Evolutionary conservation across 2,797 vertebrate genomes (phyloP).

Genomic region (Catamblyrhynchus diadema): DNA sequence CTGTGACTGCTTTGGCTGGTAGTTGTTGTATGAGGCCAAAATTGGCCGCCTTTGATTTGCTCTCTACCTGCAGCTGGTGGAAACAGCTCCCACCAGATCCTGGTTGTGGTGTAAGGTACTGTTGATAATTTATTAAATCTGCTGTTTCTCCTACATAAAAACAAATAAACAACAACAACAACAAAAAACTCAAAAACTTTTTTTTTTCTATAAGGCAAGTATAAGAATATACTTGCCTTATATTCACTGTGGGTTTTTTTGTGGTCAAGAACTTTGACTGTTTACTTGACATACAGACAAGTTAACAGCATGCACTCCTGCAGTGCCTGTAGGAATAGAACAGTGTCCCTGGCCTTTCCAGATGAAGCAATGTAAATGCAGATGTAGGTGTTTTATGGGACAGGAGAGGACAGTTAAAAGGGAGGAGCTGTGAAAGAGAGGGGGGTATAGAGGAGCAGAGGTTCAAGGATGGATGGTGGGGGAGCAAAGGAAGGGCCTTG

Average conservation of each 20-base stretch:
- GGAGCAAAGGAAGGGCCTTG: not conserved
- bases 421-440: not conserved
- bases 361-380: not conserved
- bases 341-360: not conserved
- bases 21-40: fast-evolving
- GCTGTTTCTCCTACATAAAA: not conserved
- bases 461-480: not conserved
- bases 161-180: not conserved
- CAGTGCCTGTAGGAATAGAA: not conserved
- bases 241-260: not conserved
- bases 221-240: not conserved
- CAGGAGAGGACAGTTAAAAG: not conserved
- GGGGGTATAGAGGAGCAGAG: not conserved
- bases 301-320: not conserved
- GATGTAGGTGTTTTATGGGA: not conserved
- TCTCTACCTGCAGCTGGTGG: not conserved
- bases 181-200: not conserved
- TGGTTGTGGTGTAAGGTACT: not conserved
- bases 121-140: not conserved
- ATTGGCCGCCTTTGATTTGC: not conserved
- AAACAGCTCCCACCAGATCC: not conserved
- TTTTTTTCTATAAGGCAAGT: not conserved
- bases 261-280: not conserved
- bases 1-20: not conserved
- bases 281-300: not conserved